phyloP scores from a whole-genome alignment of 2,888 invertebrate species.

The Calephelis perditalis region DNA sequence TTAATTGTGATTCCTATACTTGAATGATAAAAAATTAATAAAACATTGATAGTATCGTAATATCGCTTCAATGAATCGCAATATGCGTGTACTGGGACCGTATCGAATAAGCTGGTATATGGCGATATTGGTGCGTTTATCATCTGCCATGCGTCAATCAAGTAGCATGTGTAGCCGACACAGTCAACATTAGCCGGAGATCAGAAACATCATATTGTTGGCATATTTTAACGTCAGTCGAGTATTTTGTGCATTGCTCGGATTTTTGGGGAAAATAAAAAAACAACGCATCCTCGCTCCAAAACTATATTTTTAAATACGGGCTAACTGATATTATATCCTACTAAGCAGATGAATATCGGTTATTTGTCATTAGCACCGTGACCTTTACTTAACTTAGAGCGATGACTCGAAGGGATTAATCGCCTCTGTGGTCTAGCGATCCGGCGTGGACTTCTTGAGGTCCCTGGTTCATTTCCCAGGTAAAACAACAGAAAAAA shows the following conservation, averaged over 20 bases:
- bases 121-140: constrained; percentile 43
- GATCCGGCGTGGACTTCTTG: too few species aligned
- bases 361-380: too few species aligned
- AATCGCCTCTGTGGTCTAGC: too few species aligned
- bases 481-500: too few species aligned
- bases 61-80: constrained; percentile 7
- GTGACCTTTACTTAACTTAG: too few species aligned
- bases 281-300: too few species aligned
- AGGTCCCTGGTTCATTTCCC: too few species aligned
- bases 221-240: constrained; percentile 12
- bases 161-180: constrained; percentile 55
- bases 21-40: background rate
- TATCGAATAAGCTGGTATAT: constrained; percentile 28
- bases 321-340: too few species aligned
- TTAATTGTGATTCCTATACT: background rate
- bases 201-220: constrained; percentile 51
- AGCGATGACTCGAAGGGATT: too few species aligned
- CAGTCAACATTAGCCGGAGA: constrained; percentile 52
- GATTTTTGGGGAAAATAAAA: background rate
- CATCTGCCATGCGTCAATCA: constrained; percentile 55
- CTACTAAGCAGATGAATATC: too few species aligned
- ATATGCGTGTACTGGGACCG: constrained; percentile 17
- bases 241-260: background rate
- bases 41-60: constrained; percentile 4
- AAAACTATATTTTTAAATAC: too few species aligned